phyloP scores from a whole-genome alignment of 2,888 invertebrate species.

The Eudemis profundana region DNA sequence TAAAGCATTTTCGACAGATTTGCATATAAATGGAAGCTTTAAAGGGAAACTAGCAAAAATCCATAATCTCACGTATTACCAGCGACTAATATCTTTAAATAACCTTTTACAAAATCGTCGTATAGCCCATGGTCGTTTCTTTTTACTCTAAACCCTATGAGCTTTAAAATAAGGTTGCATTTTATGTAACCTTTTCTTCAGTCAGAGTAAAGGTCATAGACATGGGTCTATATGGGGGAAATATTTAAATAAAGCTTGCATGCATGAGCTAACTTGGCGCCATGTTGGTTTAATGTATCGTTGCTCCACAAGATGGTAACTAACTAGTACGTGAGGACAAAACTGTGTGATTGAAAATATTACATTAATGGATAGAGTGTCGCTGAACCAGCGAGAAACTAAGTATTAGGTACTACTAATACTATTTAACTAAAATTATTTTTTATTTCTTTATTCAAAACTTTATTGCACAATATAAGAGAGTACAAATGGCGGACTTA shows the following conservation, averaged over 20 bases:
- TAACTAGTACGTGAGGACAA: background rate
- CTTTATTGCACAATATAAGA: too few relatives aligned
- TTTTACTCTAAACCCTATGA: background rate
- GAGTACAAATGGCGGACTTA: too few relatives aligned
- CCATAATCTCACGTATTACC: conserved; percentile 19
- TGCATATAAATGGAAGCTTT: conserved; percentile 30
- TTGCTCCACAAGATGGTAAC: conserved; percentile 8
- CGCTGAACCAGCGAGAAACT: too few relatives aligned
- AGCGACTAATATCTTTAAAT: conserved; percentile 14
- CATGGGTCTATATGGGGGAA: conserved; percentile 17
- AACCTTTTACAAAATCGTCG: background rate
- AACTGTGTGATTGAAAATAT: background rate
- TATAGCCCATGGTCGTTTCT: background rate
- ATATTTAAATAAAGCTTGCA: conserved; percentile 38
- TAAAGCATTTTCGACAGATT: conserved; percentile 18
- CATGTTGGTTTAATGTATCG: conserved; percentile 22
- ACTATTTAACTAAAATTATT: too few relatives aligned
- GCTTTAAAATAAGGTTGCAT: background rate
- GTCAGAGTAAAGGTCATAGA: conserved; percentile 14
- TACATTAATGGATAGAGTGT: too few relatives aligned
- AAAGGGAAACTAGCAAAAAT: conserved; percentile 21
- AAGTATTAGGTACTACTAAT: too few relatives aligned
- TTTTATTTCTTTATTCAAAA: too few relatives aligned
- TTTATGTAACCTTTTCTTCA: background rate
- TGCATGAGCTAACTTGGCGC: conserved; percentile 25